phyloP scores from a whole-genome alignment of 2,113 vertebrate species.

The Nansenia antarctica region DNA sequence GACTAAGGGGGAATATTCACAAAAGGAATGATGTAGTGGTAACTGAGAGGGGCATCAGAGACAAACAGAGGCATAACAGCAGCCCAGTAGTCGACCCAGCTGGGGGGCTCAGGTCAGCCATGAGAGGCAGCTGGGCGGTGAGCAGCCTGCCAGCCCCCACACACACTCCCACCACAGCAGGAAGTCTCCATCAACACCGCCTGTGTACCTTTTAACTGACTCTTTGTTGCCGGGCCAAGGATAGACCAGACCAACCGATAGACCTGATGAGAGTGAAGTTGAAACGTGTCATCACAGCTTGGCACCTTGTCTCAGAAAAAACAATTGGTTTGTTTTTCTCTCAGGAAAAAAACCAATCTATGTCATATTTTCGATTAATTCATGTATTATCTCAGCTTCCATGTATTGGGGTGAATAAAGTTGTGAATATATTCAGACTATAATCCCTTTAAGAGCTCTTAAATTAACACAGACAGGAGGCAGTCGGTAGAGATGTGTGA shows the following conservation, averaged over 20 bases:
- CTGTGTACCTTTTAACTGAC: constrained; percentile 20
- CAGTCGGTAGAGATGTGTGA: constrained; percentile 35
- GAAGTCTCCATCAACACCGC: constrained; percentile 14
- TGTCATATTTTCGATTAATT: constrained; percentile 13
- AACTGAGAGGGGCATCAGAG: constrained; percentile 47
- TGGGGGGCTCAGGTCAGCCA: constrained; percentile 58
- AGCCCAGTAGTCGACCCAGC: constrained; percentile 55
- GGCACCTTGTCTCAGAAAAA: constrained; percentile 35
- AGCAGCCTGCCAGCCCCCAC: not conserved
- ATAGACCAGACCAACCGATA: constrained; percentile 16
- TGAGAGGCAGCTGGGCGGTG: constrained; percentile 48
- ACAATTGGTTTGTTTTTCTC: constrained; percentile 40
- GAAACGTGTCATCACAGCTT: constrained; percentile 22
- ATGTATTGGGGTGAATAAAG: constrained; percentile 57
- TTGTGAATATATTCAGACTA: constrained; percentile 53
- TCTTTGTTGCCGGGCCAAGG: constrained; percentile 14
- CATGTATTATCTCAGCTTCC: not conserved
- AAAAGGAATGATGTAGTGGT: constrained; percentile 40
- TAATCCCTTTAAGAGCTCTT: constrained; percentile 50
- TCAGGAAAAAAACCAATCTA: constrained; percentile 22
- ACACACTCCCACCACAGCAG: constrained; percentile 18
- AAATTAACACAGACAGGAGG: constrained; percentile 41
- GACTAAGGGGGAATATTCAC: constrained; percentile 55
- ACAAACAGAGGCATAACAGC: constrained; percentile 58
- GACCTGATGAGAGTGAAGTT: constrained; percentile 28